A percentile compares a stretch with the other conserved stretches of the same genome.
Conservation (phyloP, 1,140 invertebrate species). For the Ceratina calcarata region DNA sequence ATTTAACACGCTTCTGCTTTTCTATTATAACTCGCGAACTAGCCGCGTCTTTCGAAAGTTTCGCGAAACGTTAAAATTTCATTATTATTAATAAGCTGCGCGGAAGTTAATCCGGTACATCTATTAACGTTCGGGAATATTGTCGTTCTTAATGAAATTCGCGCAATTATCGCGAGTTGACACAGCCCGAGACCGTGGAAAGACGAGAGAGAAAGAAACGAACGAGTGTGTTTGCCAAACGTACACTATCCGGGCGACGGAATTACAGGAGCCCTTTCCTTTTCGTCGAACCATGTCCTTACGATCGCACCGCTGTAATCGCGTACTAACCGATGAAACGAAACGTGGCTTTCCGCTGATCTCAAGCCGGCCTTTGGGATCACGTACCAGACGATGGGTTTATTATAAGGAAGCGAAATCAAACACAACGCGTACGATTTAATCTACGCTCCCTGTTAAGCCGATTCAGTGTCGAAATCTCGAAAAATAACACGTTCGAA, state of each 20-base stretch:
- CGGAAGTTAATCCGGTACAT: not conserved
- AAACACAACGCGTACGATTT: slow-evolving; percentile 23
- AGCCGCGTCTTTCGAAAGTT: not conserved
- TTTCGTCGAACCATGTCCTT: slow-evolving; percentile 55
- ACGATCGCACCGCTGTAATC: slow-evolving; percentile 55
- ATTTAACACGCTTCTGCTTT: not conserved
- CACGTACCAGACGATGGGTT: slow-evolving; percentile 59
- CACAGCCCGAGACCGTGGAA: not conserved
- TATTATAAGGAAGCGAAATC: slow-evolving; percentile 37
- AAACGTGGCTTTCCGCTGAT: slow-evolving; percentile 61
- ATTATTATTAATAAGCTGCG: not conserved
- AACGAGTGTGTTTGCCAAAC: slow-evolving; percentile 42
- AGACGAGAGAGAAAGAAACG: not conserved
- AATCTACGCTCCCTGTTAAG: not conserved
- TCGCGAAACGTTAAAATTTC: not conserved
- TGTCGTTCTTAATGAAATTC: slow-evolving; percentile 4
- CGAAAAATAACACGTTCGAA: not conserved
- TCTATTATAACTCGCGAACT: slow-evolving; percentile 1
- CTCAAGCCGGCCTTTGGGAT: slow-evolving; percentile 58
- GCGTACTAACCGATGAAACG: slow-evolving; percentile 51
- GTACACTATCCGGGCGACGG: slow-evolving; percentile 13
- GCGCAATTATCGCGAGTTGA: not conserved
- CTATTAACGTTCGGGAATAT: not conserved
- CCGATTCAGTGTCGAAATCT: slow-evolving; percentile 8
- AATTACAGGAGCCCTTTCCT: slow-evolving; percentile 53